Conservation (phyloP, 2,797 vertebrate genomes). For the Gymnothorax reevesii region DNA sequence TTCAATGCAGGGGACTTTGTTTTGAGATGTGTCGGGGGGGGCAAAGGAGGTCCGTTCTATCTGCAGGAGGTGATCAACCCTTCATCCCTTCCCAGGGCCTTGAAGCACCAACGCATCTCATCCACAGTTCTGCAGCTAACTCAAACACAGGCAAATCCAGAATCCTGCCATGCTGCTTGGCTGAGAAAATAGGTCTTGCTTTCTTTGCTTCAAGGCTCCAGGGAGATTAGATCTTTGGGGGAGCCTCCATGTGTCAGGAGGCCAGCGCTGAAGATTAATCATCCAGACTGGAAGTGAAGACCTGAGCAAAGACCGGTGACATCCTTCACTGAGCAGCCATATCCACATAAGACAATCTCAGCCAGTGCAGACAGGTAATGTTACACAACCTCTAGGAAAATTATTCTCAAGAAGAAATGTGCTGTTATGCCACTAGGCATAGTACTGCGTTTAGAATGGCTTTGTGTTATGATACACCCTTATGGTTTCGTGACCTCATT, state of each 20-base stretch:
- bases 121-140: slow-evolving; percentile 26
- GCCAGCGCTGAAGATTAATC: slow-evolving; percentile 46
- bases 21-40: slow-evolving; percentile 4
- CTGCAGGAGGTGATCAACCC: neutral
- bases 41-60: neutral
- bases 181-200: slow-evolving; percentile 44
- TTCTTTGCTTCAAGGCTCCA: slow-evolving; percentile 37
- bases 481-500: too few species aligned
- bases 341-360: neutral
- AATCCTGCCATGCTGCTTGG: slow-evolving; percentile 39
- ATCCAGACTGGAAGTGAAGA: slow-evolving; percentile 43
- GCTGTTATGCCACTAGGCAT: neutral
- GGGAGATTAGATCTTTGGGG: slow-evolving; percentile 30
- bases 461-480: too few species aligned
- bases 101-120: neutral
- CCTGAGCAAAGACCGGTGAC: slow-evolving; percentile 28
- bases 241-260: slow-evolving; percentile 12
- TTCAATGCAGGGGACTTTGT: neutral
- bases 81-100: neutral
- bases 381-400: neutral
- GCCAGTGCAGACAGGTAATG: neutral
- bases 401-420: neutral
- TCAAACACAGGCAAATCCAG: slow-evolving; percentile 51
- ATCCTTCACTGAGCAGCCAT: slow-evolving; percentile 17
- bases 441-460: neutral